A percentile compares a stretch with the other conserved stretches of the same genome.
phyloP scores from a whole-genome alignment of 2,113 vertebrate species.

The Coptodon rendalli region DNA sequence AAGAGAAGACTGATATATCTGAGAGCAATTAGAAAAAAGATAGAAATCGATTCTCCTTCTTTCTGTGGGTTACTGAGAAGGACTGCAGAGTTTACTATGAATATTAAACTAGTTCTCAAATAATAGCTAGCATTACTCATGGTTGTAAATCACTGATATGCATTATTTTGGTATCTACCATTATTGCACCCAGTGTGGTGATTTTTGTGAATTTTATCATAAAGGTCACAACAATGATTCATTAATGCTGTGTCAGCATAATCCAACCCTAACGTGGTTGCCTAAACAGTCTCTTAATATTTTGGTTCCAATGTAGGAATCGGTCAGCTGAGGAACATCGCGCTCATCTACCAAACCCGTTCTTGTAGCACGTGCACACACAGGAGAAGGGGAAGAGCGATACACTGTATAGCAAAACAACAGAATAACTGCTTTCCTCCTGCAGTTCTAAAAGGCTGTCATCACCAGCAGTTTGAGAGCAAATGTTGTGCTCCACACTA shows the following conservation, averaged over 20 bases:
- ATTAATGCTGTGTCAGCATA: not conserved
- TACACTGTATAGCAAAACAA: not conserved
- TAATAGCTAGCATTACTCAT: not conserved
- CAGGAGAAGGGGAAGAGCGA: not conserved
- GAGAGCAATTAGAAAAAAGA: not conserved
- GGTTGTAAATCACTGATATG: not conserved
- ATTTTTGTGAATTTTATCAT: not conserved
- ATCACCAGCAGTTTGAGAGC: conserved; percentile 2
- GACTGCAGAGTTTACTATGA: not conserved
- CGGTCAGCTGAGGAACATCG: not conserved
- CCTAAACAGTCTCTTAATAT: not conserved
- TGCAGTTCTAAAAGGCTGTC: conserved; percentile 20
- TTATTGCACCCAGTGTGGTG: not conserved
- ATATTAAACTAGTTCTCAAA: not conserved
- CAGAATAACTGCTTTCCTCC: not conserved
- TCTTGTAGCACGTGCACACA: not conserved
- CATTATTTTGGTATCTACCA: not conserved
- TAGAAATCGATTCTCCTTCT: not conserved
- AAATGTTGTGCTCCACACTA: not conserved
- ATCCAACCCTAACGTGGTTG: not conserved
- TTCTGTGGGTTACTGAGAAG: not conserved
- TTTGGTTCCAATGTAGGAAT: not conserved
- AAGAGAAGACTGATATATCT: not conserved
- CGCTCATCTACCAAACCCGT: not conserved
- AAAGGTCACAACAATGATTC: not conserved